A percentile compares a stretch with the other conserved stretches of the same genome.
Evolutionary conservation across 2,797 vertebrate species (phyloP).

Genomic region (Thaleichthys pacificus): DNA sequence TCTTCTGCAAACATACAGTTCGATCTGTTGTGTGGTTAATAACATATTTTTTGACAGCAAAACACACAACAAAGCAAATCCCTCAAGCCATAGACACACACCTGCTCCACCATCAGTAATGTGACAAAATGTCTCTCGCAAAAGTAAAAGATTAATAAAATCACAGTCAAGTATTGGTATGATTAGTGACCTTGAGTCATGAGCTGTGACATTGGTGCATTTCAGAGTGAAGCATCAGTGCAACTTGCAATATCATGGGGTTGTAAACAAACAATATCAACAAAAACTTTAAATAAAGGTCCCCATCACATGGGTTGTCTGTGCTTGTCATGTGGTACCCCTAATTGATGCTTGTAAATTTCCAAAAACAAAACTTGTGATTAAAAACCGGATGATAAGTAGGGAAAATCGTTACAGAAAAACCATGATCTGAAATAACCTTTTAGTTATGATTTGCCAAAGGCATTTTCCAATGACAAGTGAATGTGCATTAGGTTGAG

Average conservation of each 20-base stretch:
- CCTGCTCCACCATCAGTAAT: not conserved
- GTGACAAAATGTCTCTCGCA: not conserved
- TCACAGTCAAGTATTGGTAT: not conserved
- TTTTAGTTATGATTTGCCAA: conserved; percentile 8
- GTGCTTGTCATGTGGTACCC: too few relatives aligned
- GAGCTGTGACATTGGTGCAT: not conserved
- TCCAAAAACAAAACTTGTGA: not conserved
- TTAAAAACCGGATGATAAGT: not conserved
- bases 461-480: conserved; percentile 1
- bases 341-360: not conserved
- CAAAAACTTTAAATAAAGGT: too few relatives aligned
- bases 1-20: not conserved
- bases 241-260: not conserved
- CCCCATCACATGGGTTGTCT: too few relatives aligned
- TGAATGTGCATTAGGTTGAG: not conserved
- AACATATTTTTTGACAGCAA: not conserved
- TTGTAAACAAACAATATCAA: too few relatives aligned
- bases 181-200: not conserved
- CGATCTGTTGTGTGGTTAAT: not conserved
- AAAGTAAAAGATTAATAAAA: not conserved
- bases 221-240: not conserved
- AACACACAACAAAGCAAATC: not conserved
- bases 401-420: not conserved
- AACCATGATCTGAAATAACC: not conserved
- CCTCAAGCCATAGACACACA: too few relatives aligned